Evolutionary conservation across 2,888 invertebrate species (phyloP).

Genomic region (Scrobipalpa atriplicella): DNA sequence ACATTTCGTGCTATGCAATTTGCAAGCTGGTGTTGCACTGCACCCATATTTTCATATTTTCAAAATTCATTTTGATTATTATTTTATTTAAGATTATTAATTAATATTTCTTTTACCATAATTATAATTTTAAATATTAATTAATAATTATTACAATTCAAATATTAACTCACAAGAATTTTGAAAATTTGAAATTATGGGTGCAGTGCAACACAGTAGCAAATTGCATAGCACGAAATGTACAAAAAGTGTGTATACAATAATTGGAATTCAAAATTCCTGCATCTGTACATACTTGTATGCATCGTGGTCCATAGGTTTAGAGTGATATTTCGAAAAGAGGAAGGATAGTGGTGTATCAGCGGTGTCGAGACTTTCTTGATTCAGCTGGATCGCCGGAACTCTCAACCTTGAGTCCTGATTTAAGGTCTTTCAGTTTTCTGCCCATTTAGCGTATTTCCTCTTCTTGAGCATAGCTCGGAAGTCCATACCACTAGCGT

Average conservation of each 20-base stretch:
- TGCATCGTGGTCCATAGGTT: slow-evolving; percentile 75
- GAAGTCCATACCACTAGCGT: slow-evolving; percentile 99
- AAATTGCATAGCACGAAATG: slow-evolving; percentile 17
- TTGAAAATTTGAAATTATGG: background rate
- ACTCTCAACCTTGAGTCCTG: slow-evolving; percentile 95
- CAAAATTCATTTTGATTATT: background rate
- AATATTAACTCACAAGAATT: background rate
- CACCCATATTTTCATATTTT: background rate
- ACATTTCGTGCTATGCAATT: background rate
- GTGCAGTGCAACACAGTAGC: slow-evolving; percentile 32
- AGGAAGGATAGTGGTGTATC: slow-evolving; percentile 84
- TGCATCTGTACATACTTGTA: slow-evolving; percentile 51
- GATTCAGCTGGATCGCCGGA: slow-evolving; percentile 91
- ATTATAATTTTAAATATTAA: background rate
- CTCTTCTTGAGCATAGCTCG: slow-evolving; percentile 98
- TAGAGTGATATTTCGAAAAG: slow-evolving; percentile 85
- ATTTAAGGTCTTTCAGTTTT: slow-evolving; percentile 95
- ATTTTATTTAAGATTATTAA: background rate
- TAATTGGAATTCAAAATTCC: slow-evolving; percentile 20
- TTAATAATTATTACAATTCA: no score
- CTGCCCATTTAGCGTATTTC: slow-evolving; percentile 96
- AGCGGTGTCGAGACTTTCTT: slow-evolving; percentile 91
- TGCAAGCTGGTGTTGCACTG: slow-evolving; percentile 33
- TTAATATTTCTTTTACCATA: no score
- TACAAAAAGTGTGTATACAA: background rate